Evolutionary conservation across 2,113 vertebrate species (phyloP).

Genomic region (Barnardius zonarius): DNA sequence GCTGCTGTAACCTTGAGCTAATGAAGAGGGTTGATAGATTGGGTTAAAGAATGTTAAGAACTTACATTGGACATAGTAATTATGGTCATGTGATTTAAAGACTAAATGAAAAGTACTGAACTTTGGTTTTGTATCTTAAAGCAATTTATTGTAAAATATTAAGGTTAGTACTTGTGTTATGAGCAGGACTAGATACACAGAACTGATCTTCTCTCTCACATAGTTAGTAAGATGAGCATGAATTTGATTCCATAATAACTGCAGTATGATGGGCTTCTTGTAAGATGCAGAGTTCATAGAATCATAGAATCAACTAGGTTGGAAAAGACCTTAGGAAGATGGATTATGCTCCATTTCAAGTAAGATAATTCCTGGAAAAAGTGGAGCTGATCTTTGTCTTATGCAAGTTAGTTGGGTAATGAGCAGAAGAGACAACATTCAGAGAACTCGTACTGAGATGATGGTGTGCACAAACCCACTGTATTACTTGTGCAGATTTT

Average conservation of each 20-base stretch:
- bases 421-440: neutral
- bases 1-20: neutral
- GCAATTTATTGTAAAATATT: neutral
- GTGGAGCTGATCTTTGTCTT: neutral
- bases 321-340: neutral
- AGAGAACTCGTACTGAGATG: neutral
- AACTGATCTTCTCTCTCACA: neutral
- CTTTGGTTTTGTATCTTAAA: neutral
- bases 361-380: neutral
- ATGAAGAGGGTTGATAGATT: neutral
- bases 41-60: neutral
- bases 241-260: neutral
- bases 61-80: neutral
- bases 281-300: neutral
- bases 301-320: neutral
- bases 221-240: neutral
- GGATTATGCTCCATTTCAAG: neutral
- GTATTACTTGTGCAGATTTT: neutral
- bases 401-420: neutral
- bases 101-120: neutral
- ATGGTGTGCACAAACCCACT: fast-evolving
- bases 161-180: neutral
- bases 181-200: neutral
- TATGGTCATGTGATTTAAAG: neutral
- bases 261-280: neutral